Evolutionary conservation across 2,113 vertebrate genomes (phyloP).

Genomic region (Coreoperca whiteheadi): DNA sequence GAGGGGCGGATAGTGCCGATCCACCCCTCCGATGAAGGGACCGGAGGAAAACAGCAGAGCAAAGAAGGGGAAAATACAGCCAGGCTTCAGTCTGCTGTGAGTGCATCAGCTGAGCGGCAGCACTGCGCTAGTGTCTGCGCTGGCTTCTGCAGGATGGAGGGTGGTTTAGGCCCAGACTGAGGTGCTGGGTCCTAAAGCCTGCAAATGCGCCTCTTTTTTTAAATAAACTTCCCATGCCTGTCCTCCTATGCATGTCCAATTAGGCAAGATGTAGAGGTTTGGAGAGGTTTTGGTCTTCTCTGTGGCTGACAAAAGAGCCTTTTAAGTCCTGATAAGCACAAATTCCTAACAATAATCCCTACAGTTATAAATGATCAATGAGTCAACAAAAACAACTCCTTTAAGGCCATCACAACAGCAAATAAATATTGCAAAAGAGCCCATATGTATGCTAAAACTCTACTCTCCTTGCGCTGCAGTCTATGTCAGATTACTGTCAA

Average conservation of each 20-base stretch:
- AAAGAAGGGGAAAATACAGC: neutral
- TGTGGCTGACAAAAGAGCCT: constrained; percentile 1
- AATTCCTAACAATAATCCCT: neutral
- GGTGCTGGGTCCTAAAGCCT: constrained; percentile 92
- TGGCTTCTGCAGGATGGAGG: constrained; percentile 81
- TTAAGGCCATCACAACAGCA: neutral
- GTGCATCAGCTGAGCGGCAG: constrained; percentile 87
- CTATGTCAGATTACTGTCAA: neutral
- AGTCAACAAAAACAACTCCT: neutral
- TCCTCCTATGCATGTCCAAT: constrained; percentile 5
- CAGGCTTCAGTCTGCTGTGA: constrained; percentile 44
- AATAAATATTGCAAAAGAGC: neutral
- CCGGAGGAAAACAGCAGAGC: constrained; percentile 28
- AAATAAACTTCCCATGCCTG: constrained; percentile 37
- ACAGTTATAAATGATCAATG: neutral
- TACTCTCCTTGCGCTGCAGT: neutral
- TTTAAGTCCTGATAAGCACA: neutral
- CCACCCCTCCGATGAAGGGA: constrained; percentile 30
- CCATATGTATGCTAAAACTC: neutral
- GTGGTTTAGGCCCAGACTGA: constrained; percentile 54
- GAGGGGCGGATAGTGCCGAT: constrained; percentile 9
- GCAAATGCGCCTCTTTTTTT: neutral
- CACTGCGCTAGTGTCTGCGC: constrained; percentile 90
- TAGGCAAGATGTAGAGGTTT: neutral
- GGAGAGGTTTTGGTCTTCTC: neutral